These are phyloP conservation scores for Eidolon helvum DNA, from an alignment of 2,113 vertebrate genomes.

Conservation along the genomic window DNA sequence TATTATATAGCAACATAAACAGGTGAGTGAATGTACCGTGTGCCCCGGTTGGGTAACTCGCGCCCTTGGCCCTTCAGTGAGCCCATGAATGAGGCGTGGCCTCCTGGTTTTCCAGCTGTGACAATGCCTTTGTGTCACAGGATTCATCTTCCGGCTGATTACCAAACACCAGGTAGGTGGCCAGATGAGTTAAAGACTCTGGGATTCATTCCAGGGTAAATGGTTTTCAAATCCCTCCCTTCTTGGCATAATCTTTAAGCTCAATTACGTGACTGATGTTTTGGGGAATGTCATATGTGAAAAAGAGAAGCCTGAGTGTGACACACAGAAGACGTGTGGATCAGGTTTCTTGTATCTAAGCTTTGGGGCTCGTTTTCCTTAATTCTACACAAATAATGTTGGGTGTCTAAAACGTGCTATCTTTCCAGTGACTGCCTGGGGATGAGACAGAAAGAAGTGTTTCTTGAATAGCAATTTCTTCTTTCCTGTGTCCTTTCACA, in stretches of 20 bases:
- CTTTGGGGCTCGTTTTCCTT: not conserved
- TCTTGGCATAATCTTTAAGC: not conserved
- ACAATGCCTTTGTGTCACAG: too few relatives aligned
- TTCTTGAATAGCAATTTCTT: not conserved
- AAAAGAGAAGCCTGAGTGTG: not conserved
- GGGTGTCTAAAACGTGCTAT: not conserved
- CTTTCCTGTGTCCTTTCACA: not conserved
- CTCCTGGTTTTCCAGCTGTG: too few relatives aligned
- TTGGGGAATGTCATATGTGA: not conserved
- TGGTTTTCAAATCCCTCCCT: not conserved
- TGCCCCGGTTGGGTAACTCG: rapidly evolving
- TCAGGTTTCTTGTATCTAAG: not conserved
- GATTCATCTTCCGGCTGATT: not conserved
- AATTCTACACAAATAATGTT: not conserved
- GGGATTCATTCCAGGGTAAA: not conserved
- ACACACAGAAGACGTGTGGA: not conserved
- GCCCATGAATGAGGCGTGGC: rapidly evolving
- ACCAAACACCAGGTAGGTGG: not conserved
- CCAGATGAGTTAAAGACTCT: not conserved
- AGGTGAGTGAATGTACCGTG: rapidly evolving
- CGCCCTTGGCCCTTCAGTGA: not conserved
- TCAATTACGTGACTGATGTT: rapidly evolving
- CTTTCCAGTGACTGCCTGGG: not conserved
- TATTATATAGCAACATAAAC: rapidly evolving
- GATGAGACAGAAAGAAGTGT: not conserved